Base-by-base conservation (phyloP, 2,797 vertebrate genomes). In the Cyprinodon diabolis region DNA sequence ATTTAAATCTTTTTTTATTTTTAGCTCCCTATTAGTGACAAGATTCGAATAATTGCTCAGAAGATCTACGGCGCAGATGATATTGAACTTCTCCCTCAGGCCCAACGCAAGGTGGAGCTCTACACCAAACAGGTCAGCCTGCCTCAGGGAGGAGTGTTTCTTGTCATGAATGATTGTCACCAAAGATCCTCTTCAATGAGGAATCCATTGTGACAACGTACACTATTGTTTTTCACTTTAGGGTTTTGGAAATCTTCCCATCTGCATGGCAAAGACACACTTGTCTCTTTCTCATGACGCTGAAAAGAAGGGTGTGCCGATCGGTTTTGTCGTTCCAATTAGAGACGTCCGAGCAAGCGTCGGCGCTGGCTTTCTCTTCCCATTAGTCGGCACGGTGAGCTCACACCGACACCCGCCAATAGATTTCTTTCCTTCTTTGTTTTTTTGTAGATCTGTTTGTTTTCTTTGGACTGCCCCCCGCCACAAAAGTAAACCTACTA, bases 221-320 rank as follows among this genome's bases (percentile, higher is more conserved):
- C 40, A 40, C 40, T 6, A 65, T 21, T 72, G 52, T 75, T 13
- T 76, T 55, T 70, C 4, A 43, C 58, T 49, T 57, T 78, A 99
- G 98, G 98, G 98, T 25, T 99, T 99, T 86, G 95, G 94, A 70
- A 94, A 93, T 72, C 94, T 99, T 72, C 98, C 98, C 17, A 95
- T 99, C 84, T 99, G 98, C 92, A 99, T 99, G 98, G 98, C 98
- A 12, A 99, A 99, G 90, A 99, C 98, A 56, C 98, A 99, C 83
- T 89, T 99, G 79, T 99, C 98, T 0, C 93, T 99, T 54, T 99
- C 97, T 76, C 98, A 99, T 9, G 96, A 99, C 81, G 96, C 98
- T 4, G 97, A 99, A 80, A 95, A 92, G 84, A 99, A 99, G 91
- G 98, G 98, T 0, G 98, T 96, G 2, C 98, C 98, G 5, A 96